phyloP scores from a whole-genome alignment of 1,140 invertebrate species.

The Cryptotermes secundus region DNA sequence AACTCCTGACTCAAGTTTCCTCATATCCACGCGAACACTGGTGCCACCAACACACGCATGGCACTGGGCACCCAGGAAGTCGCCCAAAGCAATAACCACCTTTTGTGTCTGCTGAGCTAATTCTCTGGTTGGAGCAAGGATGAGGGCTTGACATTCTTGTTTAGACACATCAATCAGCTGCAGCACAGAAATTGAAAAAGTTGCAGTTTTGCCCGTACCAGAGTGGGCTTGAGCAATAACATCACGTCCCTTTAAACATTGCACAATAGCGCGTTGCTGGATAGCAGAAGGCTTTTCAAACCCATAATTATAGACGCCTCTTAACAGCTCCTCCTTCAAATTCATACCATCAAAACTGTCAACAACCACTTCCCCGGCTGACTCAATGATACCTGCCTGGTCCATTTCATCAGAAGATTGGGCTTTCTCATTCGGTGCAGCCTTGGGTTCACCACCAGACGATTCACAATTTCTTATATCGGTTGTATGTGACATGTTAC shows the following conservation, averaged over 20 bases:
- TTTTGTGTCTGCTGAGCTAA: slow-evolving; percentile 95
- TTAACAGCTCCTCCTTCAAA: slow-evolving; percentile 88
- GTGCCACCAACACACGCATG: slow-evolving; percentile 99
- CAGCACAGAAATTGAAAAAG: slow-evolving; percentile 98
- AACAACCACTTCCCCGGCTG: slow-evolving; percentile 82
- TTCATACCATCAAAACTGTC: slow-evolving; percentile 99
- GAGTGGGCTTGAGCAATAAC: slow-evolving; percentile 99
- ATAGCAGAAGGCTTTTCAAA: slow-evolving; percentile 99
- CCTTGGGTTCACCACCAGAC: too few species aligned
- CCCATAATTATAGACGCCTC: slow-evolving; percentile 99
- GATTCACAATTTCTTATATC: too few species aligned
- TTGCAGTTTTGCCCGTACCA: slow-evolving; percentile 95
- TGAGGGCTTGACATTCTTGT: slow-evolving; percentile 93
- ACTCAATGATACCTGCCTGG: too few species aligned
- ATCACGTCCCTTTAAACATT: slow-evolving; percentile 93
- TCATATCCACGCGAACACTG: slow-evolving; percentile 94
- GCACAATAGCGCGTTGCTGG: slow-evolving; percentile 98
- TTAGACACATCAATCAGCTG: slow-evolving; percentile 92
- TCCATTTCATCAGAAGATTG: too few species aligned
- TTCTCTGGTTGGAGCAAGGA: slow-evolving; percentile 96
- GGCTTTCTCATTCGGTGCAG: too few species aligned
- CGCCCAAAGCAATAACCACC: slow-evolving; percentile 95
- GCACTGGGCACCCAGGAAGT: slow-evolving; percentile 95
- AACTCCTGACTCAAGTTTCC: slow-evolving; percentile 87
- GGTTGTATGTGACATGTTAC: too few species aligned